Percentiles rank a stretch among this genome's conserved stretches.
Evolutionary conservation across 1,140 invertebrate species (phyloP).

Genomic region (Neuroterus valhalla): DNA sequence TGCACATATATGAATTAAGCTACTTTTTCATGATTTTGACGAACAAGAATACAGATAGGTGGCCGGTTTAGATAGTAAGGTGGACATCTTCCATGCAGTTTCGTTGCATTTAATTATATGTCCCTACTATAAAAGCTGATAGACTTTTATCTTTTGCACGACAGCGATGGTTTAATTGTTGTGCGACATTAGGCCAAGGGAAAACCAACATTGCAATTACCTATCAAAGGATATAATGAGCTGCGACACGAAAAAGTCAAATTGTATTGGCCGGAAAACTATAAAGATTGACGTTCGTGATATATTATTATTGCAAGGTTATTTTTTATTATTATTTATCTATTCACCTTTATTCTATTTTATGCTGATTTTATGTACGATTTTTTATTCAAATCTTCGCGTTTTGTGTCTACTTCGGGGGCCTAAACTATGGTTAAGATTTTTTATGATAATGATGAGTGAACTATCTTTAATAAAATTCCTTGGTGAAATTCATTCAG

Average conservation of each 20-base stretch:
- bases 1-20: constrained; percentile 49
- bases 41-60: constrained; percentile 42
- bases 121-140: background rate
- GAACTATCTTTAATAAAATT: too few species aligned
- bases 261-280: background rate
- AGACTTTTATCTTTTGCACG: constrained; percentile 20
- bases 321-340: too few species aligned
- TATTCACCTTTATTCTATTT: too few species aligned
- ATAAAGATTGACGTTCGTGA: background rate
- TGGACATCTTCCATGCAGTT: constrained; percentile 27
- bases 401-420: too few species aligned
- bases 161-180: constrained; percentile 13
- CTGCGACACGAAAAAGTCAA: constrained; percentile 4
- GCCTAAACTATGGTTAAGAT: too few species aligned
- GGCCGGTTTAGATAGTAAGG: constrained; percentile 39
- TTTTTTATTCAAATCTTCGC: too few species aligned
- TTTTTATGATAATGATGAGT: too few species aligned
- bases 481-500: too few species aligned
- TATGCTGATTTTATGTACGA: too few species aligned
- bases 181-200: constrained; percentile 26
- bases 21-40: constrained; percentile 48
- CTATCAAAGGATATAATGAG: constrained; percentile 2
- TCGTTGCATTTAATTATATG: constrained; percentile 14
- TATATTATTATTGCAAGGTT: too few species aligned
- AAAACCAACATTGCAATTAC: constrained; percentile 27